Evolutionary conservation across 1,140 invertebrate species (phyloP), one percentile per base, ranked within the genome.

Genomic region (Aculops lycopersici): DNA sequence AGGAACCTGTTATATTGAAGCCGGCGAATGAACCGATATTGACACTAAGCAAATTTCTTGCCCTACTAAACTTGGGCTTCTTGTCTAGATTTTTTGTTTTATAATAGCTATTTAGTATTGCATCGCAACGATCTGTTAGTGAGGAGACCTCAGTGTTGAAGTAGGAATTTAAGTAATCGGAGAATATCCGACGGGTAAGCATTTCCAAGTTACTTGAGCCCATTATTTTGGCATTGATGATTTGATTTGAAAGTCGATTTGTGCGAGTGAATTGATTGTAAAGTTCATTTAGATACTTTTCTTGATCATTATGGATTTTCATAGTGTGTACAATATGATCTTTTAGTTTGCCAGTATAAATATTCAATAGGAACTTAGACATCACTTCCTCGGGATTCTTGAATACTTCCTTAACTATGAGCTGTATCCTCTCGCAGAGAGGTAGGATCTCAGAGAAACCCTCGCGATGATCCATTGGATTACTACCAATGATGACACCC

Each of bases 351-450:
- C 79, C 61, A 50, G 90, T 78, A 57, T 86, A 97, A 43, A 97
- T 80, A 52, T 90, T 90, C 2, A 94, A 60, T 20, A 95, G 75
- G 61, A 94, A 88, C 60, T 94, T 95, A 24, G 75, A 73, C 80
- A 95, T 94, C 0, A 97, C 83, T 65, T 84, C 76, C 46, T 90
- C 77, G 0, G 84, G 80, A 60, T 84, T 88, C n/a, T 68, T 70
- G 52, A 97, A 97, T 1, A 97, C 86, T 57, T 75, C 69, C 52
- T 73, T 71, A 44, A 94, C 81, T 1, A 92, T 66, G 43, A 69
- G 66, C 52, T 81, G 72, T 52, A 83, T 86, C 50, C 72, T 73
- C 47, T 72, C 69, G 58, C 86, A 94, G 45, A 94, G 61, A 16
- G 78, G 74, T 41, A 88, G 63, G 4, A 94, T 73, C 48, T 90